These are phyloP conservation scores for Drosophila bocki DNA, from an alignment of 1,140 invertebrate species.

Conservation along the genomic window DNA sequence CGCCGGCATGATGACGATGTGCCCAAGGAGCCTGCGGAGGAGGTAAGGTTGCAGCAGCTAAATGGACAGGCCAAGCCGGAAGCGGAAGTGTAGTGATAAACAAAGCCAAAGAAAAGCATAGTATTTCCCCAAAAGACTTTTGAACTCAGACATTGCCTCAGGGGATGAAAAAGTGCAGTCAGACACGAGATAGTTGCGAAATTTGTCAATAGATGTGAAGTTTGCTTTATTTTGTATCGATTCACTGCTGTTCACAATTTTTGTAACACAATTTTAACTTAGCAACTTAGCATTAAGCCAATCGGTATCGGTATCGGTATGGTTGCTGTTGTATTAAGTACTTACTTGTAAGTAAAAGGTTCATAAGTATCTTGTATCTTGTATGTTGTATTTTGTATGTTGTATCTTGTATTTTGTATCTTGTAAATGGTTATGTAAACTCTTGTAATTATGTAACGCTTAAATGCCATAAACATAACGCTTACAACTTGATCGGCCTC, in stretches of 20 bases:
- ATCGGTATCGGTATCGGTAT: constrained; percentile 36
- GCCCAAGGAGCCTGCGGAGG: constrained; percentile 50
- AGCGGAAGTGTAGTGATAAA: constrained; percentile 24
- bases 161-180: constrained; percentile 16
- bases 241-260: constrained; percentile 69
- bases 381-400: constrained; percentile 3
- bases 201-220: constrained; percentile 72
- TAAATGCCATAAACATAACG: constrained; percentile 61
- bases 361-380: constrained; percentile 49
- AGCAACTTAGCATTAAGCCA: constrained; percentile 45
- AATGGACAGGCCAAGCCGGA: constrained; percentile 44
- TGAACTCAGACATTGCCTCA: background rate
- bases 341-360: constrained; percentile 71
- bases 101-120: constrained; percentile 12
- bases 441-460: constrained; percentile 58
- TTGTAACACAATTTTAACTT: constrained; percentile 65
- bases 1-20: constrained; percentile 53
- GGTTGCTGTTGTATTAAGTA: constrained; percentile 63
- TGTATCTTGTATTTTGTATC: constrained; percentile 31
- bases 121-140: constrained; percentile 23
- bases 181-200: constrained; percentile 51
- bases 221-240: constrained; percentile 79
- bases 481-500: constrained; percentile 47
- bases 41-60: constrained; percentile 57
- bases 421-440: constrained; percentile 68